Evolutionary conservation across 1,140 invertebrate genomes (phyloP).

Genomic region (Zaprionus lachaisei): DNA sequence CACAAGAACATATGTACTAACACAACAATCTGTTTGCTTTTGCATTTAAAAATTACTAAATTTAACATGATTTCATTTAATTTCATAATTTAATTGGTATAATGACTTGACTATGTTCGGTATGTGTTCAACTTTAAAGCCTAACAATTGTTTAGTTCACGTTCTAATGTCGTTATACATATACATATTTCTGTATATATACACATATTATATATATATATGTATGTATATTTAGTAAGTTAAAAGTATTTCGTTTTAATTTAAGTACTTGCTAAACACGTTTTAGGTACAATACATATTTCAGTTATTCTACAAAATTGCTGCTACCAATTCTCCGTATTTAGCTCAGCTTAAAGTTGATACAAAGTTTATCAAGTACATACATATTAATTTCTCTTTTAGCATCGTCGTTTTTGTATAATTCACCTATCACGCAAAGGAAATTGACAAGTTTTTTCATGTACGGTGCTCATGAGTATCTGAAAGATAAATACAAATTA

Average conservation of each 20-base stretch:
- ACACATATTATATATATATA: conserved; percentile 3
- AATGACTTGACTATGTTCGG: conserved; percentile 38
- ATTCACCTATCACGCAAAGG: conserved; percentile 84
- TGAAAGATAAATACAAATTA: conserved; percentile 85
- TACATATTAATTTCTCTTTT: conserved; percentile 53
- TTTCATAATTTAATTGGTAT: conserved; percentile 26
- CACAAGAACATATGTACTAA: conserved; percentile 56
- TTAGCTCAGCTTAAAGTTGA: conserved; percentile 83
- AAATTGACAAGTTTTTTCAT: conserved; percentile 85
- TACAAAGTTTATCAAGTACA: conserved; percentile 76
- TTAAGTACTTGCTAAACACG: conserved; percentile 74
- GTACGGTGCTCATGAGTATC: conserved; percentile 84
- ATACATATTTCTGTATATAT: not conserved
- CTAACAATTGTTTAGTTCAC: conserved; percentile 74
- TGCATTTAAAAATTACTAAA: conserved; percentile 71
- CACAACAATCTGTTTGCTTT: conserved; percentile 55
- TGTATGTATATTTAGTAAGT: conserved; percentile 31
- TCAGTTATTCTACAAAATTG: conserved; percentile 81
- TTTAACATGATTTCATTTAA: conserved; percentile 58
- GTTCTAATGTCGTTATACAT: conserved; percentile 56
- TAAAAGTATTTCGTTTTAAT: conserved; percentile 77
- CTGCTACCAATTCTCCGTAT: conserved; percentile 69
- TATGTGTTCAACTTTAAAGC: conserved; percentile 71
- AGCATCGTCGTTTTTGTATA: conserved; percentile 70
- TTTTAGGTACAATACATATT: conserved; percentile 82